A percentile compares a stretch with the other conserved stretches of the same genome.
Conservation (phyloP, 2,888 invertebrate genomes). For the Tortricodes alternella region DNA sequence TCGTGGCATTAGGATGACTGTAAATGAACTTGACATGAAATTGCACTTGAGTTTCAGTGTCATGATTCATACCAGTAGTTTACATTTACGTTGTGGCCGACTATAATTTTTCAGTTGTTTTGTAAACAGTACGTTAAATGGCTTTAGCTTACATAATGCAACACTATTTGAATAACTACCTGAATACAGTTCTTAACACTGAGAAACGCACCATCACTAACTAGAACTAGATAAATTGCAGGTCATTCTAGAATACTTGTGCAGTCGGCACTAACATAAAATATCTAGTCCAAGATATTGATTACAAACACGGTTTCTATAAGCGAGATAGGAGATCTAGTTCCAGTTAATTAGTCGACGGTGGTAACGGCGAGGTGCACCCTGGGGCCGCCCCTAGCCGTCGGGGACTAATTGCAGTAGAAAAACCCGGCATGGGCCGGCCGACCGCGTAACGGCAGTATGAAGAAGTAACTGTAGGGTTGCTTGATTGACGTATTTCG, state of each 20-base stretch:
- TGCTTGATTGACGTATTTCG: neutral
- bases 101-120: neutral
- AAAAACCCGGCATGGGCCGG: constrained; percentile 17
- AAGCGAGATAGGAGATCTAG: constrained; percentile 5
- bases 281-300: neutral
- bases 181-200: too few relatives aligned
- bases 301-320: neutral
- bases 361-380: constrained; percentile 16
- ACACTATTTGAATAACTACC: too few relatives aligned
- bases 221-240: too few relatives aligned
- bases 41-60: constrained; percentile 19
- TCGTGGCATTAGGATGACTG: constrained; percentile 1
- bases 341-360: constrained; percentile 17
- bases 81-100: neutral
- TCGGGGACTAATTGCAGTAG: constrained; percentile 19
- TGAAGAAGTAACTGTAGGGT: neutral
- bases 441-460: neutral
- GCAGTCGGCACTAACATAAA: neutral
- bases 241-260: too few relatives aligned
- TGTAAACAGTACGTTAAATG: too few relatives aligned
- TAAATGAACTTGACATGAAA: neutral
- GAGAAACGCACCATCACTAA: too few relatives aligned
- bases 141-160: too few relatives aligned
- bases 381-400: constrained; percentile 16
- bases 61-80: constrained; percentile 1